Conservation (phyloP, 2,797 vertebrate species). For the Kryptolebias ocellatus region DNA sequence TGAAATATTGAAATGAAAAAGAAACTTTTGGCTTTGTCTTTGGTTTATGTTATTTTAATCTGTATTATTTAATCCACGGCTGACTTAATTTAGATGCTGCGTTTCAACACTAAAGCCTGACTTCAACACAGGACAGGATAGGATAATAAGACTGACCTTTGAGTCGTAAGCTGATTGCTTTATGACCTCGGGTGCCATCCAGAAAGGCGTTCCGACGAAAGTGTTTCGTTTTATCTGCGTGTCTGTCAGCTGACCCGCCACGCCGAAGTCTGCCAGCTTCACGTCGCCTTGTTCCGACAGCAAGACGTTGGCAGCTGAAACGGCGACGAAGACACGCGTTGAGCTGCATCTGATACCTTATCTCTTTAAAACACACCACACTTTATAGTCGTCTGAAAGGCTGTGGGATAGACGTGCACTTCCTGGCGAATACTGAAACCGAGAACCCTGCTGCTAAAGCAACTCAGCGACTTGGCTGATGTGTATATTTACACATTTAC, state of each 20-base stretch:
- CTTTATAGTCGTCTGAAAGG: not conserved
- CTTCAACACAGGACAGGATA: not conserved
- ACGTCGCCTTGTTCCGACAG: constrained; percentile 97
- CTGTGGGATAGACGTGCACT: not conserved
- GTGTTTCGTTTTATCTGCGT: constrained; percentile 99
- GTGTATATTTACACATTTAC: constrained; percentile 63
- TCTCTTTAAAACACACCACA: not conserved
- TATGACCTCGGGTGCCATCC: constrained; percentile 99
- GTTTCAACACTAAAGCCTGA: not conserved
- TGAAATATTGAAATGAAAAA: constrained; percentile 3
- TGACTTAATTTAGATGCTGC: not conserved
- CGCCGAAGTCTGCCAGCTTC: constrained; percentile 97
- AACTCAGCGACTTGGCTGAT: not conserved
- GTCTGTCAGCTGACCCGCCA: constrained; percentile 96
- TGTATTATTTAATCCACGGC: not conserved
- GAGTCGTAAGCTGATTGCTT: constrained; percentile 98
- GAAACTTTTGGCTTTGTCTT: not conserved
- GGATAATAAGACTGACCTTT: constrained; percentile 86
- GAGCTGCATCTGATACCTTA: not conserved
- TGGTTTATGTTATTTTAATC: not conserved
- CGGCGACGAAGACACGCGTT: not conserved
- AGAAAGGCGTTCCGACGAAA: constrained; percentile 97
- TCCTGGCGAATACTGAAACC: constrained; percentile 2
- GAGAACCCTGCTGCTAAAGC: constrained; percentile 4
- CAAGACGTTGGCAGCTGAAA: constrained; percentile 88